Conservation (phyloP, 1,140 invertebrate genomes). For the Drosophila nigromelanica region DNA sequence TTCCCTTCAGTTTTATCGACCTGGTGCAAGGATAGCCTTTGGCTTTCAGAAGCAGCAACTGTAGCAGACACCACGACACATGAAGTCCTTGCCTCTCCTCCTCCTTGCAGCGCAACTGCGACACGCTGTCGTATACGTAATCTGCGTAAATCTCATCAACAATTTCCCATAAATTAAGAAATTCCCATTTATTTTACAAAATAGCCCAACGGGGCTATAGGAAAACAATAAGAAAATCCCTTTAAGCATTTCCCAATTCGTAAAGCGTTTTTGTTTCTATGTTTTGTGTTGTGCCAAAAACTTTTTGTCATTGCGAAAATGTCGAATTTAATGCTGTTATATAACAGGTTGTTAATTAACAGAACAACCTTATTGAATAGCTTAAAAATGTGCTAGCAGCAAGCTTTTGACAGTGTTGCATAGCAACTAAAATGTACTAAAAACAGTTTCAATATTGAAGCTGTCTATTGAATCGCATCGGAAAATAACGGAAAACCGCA, state of each 20-base stretch:
- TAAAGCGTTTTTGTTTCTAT: slow-evolving; percentile 1
- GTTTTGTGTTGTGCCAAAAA: slow-evolving; percentile 12
- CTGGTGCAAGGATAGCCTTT: slow-evolving; percentile 13
- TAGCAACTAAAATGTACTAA: not conserved
- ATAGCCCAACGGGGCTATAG: not conserved
- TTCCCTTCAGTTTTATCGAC: not conserved
- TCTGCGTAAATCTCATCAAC: not conserved
- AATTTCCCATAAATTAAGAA: not conserved
- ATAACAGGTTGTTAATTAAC: slow-evolving; percentile 4
- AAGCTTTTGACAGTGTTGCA: not conserved
- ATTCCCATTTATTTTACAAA: not conserved
- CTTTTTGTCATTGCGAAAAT: not conserved
- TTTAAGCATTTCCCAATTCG: not conserved
- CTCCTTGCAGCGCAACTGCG: not conserved
- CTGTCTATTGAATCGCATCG: not conserved
- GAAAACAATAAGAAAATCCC: not conserved
- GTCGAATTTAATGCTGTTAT: not conserved
- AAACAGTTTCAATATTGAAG: slow-evolving; percentile 13
- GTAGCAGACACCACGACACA: slow-evolving; percentile 36
- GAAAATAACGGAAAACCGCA: not conserved
- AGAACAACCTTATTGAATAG: not conserved
- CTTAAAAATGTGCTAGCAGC: too few relatives aligned
- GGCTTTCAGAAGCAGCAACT: slow-evolving; percentile 8
- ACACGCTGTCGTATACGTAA: slow-evolving; percentile 33
- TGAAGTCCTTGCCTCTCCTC: slow-evolving; percentile 23